Evolutionary conservation across 1,140 invertebrate species (phyloP), one percentile per base, ranked within the genome.

Genomic region (Rhyacophila brunnea): DNA sequence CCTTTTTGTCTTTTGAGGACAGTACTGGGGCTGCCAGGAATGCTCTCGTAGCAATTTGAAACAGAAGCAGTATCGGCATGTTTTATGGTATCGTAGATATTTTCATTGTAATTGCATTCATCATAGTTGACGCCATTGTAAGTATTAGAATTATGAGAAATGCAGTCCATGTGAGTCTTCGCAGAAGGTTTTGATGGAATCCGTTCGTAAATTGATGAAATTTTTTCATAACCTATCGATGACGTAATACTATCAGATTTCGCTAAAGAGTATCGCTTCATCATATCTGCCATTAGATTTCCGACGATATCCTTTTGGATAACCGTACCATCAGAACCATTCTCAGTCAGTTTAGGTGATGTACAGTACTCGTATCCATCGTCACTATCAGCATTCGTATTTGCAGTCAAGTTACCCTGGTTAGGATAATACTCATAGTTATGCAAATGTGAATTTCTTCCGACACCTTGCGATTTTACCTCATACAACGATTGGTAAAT

Each of bases 21-120:
- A 54, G 71, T 77, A n/a, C 68, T 66, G 2, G 74, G 75, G 57
- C 75, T 78, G 47, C 79, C 75, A 0, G 76, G 74, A 46, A 83
- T 83, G 46, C 80, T 82, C 58, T 83, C 82, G 58, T 83, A 83
- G 62, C 81, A 81, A 64, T 83, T 81, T 1, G 81, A 82, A n/a
- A 74, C 59, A 0, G 81, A 69, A 0, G 73, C 64, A 0, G 68
- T 73, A 47, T 80, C 78, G 1, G 66, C 65, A 34, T 78, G 78
- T 56, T 82, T 83, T 32, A 83, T 83, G 6, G 80, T 82, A 51
- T 83, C 82, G 50, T 83, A 83, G 56, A 83, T 83, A 60, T 83
- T 83, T 64, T 83, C 82, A 7, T 65, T 68, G 28, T 75, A 75
- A 60, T 75, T 75, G 52, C 74, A 77, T 19, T 69, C 66, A 3